Base-by-base conservation (phyloP, 2,113 vertebrate genomes). In the Ctenomys sociabilis region DNA sequence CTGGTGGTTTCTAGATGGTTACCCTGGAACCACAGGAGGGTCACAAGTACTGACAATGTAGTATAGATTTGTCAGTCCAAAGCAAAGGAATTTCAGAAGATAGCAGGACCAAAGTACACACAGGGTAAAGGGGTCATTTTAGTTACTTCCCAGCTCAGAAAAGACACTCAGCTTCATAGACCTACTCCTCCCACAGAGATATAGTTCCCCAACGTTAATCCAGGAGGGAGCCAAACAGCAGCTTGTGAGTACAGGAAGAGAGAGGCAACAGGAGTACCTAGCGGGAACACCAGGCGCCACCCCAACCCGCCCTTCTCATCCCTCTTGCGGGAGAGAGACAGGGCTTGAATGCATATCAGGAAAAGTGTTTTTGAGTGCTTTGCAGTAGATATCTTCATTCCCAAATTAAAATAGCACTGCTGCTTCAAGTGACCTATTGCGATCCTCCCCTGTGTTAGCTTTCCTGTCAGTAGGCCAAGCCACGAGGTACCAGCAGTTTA, bases 281-380 rank as follows among this genome's bases (percentile, higher is more conserved):
- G 11, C 14, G 37, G 6, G 32, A 73, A 6, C 5, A 37, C 5
- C 7, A 13, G 8, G 0, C 5, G 6, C 4, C 13, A n/a, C 5
- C 2, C 14, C 43, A 6, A 5, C 4, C 4, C 14, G 49, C 1
- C 0, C 24, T 66, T 52, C 28, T 19, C 73, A 26, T 89, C 17
- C 7, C 24, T 91, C 21, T 88, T 70, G 3, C 43, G 59, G 21
- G 32, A 7, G 16, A 16, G 75, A 92, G 17, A 70, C 72, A 66
- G 54, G 32, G 19, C 45, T 49, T 93, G 73, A 84, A 81, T 72
- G 3, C 30, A 40, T 2, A 22, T 64, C 43, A n/a, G 52, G 11
- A 54, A 45, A 24, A 30, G 28, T 75, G 8, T 8, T 82, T 89
- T 90, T 17, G 83, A 57, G 30, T 54, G 22, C 37, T 3, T 85